These are phyloP conservation scores for Eremobia ochroleuca DNA, from an alignment of 2,888 invertebrate genomes.

Conservation along the genomic window DNA sequence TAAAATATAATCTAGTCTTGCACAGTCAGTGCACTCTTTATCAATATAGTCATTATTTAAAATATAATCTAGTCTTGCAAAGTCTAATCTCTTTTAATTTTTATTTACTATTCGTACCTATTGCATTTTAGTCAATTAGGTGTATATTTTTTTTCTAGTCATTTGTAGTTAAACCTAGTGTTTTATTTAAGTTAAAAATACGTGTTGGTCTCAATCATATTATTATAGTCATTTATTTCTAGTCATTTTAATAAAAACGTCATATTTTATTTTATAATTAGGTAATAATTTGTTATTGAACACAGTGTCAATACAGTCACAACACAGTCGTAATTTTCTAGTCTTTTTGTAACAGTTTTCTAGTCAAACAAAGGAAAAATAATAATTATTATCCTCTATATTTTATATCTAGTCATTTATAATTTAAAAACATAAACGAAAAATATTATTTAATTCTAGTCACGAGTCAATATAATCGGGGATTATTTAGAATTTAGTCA, in stretches of 20 bases:
- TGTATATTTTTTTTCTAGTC: conserved; percentile 11
- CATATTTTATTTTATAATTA: background rate
- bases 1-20: conserved; percentile 19
- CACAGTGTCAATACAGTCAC: background rate
- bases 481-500: conserved; percentile 27
- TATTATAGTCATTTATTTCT: conserved; percentile 5
- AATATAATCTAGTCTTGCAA: conserved; percentile 16
- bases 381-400: background rate
- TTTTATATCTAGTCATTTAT: conserved; percentile 18
- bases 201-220: conserved; percentile 5
- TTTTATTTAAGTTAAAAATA: background rate
- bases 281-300: background rate
- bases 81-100: background rate
- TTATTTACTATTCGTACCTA: background rate
- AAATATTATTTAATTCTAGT: conserved; percentile 8
- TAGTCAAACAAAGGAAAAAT: conserved; percentile 15
- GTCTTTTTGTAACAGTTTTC: conserved; percentile 13
- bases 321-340: conserved; percentile 10
- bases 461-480: conserved; percentile 3
- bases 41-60: background rate
- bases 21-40: background rate
- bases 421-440: conserved; percentile 9
- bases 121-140: background rate
- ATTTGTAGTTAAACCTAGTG: background rate
- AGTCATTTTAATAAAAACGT: conserved; percentile 15